Evolutionary conservation across 2,888 invertebrate genomes (phyloP).

Genomic region (Polylopha cassiicola): DNA sequence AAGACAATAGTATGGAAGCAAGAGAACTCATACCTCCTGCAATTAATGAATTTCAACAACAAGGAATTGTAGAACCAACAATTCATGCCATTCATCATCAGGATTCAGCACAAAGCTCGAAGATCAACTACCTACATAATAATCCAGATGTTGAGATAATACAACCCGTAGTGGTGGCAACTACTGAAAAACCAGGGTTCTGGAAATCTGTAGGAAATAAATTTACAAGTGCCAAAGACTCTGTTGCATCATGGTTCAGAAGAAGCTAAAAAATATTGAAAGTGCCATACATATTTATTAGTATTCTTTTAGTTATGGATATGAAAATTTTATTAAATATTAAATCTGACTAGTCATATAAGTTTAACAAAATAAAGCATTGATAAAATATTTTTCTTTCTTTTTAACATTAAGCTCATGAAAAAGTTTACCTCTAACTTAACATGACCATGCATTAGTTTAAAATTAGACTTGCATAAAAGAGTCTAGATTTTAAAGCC

Average conservation of each 20-base stretch:
- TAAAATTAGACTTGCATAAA: too few relatives aligned
- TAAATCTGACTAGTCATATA: too few relatives aligned
- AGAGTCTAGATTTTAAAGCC: too few relatives aligned
- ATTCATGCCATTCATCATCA: constrained; percentile 2
- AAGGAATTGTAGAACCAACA: constrained; percentile 14
- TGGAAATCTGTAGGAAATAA: constrained; percentile 76
- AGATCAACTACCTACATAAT: constrained; percentile 22
- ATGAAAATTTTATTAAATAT: too few relatives aligned
- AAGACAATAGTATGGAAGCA: constrained; percentile 23
- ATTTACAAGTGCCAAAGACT: constrained; percentile 69
- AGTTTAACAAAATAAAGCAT: too few relatives aligned
- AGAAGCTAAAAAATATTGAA: constrained; percentile 39
- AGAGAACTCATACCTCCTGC: constrained; percentile 7
- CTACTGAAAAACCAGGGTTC: constrained; percentile 67
- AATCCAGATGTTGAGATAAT: constrained; percentile 27
- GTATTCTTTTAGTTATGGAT: too few relatives aligned
- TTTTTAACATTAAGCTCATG: too few relatives aligned
- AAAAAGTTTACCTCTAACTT: too few relatives aligned
- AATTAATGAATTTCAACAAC: too few relatives aligned
- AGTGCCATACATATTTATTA: too few relatives aligned
- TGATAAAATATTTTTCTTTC: too few relatives aligned
- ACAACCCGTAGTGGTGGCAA: constrained; percentile 34
- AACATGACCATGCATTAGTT: too few relatives aligned
- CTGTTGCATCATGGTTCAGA: constrained; percentile 72
- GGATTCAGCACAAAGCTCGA: constrained; percentile 16